Conservation (phyloP, 2,888 invertebrate species). For the Platycheirus rosarum region DNA sequence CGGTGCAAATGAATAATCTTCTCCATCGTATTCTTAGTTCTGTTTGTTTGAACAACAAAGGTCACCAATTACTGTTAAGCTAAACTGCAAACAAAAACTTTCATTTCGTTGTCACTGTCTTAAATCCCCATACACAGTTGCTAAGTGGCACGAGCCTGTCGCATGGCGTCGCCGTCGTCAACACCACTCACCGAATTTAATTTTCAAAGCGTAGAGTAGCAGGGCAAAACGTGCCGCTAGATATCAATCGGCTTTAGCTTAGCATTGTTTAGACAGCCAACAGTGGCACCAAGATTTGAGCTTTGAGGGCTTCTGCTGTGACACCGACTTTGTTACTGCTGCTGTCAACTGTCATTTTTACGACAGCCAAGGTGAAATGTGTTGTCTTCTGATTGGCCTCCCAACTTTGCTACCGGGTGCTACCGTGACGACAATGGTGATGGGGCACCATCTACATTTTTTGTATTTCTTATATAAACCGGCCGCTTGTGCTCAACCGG, state of each 20-base stretch:
- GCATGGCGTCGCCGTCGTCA: slow-evolving; percentile 43
- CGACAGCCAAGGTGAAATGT: slow-evolving; percentile 66
- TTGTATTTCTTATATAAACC: slow-evolving; percentile 48
- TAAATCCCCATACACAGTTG: not conserved
- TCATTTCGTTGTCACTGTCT: slow-evolving; percentile 62
- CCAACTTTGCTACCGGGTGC: slow-evolving; percentile 48
- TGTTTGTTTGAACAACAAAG: slow-evolving; percentile 7
- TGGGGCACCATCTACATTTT: slow-evolving; percentile 29
- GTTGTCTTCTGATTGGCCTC: slow-evolving; percentile 68
- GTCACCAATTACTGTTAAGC: slow-evolving; percentile 13
- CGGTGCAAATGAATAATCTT: slow-evolving; percentile 17
- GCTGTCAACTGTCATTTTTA: slow-evolving; percentile 70
- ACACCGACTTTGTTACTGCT: slow-evolving; percentile 19
- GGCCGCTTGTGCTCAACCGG: slow-evolving; percentile 47
- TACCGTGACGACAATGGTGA: slow-evolving; percentile 49
- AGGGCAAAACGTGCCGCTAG: slow-evolving; percentile 63
- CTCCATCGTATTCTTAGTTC: not conserved
- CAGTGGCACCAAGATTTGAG: slow-evolving; percentile 26
- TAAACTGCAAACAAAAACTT: slow-evolving; percentile 24
- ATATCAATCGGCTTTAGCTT: slow-evolving; percentile 60
- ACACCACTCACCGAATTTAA: slow-evolving; percentile 12
- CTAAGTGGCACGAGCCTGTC: slow-evolving; percentile 64
- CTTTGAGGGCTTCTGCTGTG: slow-evolving; percentile 46
- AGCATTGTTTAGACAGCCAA: slow-evolving; percentile 32
- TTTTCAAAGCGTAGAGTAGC: slow-evolving; percentile 46